Evolutionary conservation across 2,113 vertebrate species (phyloP).

Genomic region (Ovibos moschatus): DNA sequence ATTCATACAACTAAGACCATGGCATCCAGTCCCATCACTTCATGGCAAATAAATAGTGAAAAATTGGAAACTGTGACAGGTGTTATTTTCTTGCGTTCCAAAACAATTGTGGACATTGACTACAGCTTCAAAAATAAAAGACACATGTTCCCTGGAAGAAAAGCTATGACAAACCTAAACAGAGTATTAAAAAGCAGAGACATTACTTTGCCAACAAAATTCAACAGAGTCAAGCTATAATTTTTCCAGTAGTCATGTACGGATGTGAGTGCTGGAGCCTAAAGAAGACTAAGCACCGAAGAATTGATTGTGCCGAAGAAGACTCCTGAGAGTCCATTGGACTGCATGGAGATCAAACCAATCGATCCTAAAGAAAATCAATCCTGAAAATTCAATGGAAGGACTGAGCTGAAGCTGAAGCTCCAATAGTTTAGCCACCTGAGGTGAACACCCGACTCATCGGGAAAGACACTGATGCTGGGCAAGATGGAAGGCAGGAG

Average conservation of each 20-base stretch:
- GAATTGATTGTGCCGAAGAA: neutral
- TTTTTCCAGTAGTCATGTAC: neutral
- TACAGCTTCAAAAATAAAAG: neutral
- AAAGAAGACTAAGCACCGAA: neutral
- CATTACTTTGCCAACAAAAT: neutral
- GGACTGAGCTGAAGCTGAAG: neutral
- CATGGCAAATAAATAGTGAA: neutral
- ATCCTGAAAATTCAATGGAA: neutral
- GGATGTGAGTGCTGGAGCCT: neutral
- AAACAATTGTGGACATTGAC: neutral
- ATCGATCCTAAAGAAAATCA: neutral
- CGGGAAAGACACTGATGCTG: neutral
- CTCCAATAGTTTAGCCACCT: neutral
- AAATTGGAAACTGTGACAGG: neutral
- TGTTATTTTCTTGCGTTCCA: neutral
- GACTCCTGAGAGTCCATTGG: neutral
- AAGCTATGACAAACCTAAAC: neutral
- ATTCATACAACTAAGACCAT: neutral
- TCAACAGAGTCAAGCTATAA: neutral
- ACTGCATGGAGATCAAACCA: neutral
- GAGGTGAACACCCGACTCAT: neutral
- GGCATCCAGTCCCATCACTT: neutral
- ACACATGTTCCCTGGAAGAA: neutral
- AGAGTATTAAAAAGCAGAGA: neutral
- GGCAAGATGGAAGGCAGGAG: neutral